phyloP scores from a whole-genome alignment of 1,140 invertebrate genomes.

The Venustaconcha ellipsiformis region DNA sequence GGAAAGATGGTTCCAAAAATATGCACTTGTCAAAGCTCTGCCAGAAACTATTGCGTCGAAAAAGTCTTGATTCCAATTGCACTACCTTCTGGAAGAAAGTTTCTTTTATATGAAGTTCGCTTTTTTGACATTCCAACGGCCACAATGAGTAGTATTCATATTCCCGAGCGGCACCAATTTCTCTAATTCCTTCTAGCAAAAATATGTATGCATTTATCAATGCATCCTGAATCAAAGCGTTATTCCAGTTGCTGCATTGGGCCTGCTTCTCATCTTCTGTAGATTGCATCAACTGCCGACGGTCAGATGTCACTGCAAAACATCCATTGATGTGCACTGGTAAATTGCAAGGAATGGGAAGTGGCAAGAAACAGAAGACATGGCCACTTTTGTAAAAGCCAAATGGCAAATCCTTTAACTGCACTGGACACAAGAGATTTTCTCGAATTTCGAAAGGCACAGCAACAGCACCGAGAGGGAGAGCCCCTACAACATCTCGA shows the following conservation, averaged over 20 bases:
- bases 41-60: not conserved
- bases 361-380: slow-evolving; percentile 52
- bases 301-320: slow-evolving; percentile 49
- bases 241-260: slow-evolving; percentile 7
- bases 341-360: slow-evolving; percentile 44
- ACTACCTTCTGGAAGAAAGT: slow-evolving; percentile 7
- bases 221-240: not conserved
- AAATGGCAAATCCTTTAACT: not conserved
- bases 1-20: slow-evolving; percentile 8
- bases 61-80: not conserved
- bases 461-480: slow-evolving; percentile 22
- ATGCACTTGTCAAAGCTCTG: not conserved
- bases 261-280: slow-evolving; percentile 32
- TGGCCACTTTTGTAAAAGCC: slow-evolving; percentile 16
- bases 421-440: not conserved
- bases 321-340: slow-evolving; percentile 49
- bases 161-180: not conserved
- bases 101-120: not conserved
- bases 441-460: not conserved
- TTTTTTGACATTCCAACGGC: not conserved
- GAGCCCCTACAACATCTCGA: slow-evolving; percentile 1
- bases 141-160: slow-evolving; percentile 6
- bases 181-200: slow-evolving; percentile 9
- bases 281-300: slow-evolving; percentile 28
- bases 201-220: slow-evolving; percentile 6